Conservation (phyloP, 2,797 vertebrate genomes). For the Poeciliopsis presidionis region DNA sequence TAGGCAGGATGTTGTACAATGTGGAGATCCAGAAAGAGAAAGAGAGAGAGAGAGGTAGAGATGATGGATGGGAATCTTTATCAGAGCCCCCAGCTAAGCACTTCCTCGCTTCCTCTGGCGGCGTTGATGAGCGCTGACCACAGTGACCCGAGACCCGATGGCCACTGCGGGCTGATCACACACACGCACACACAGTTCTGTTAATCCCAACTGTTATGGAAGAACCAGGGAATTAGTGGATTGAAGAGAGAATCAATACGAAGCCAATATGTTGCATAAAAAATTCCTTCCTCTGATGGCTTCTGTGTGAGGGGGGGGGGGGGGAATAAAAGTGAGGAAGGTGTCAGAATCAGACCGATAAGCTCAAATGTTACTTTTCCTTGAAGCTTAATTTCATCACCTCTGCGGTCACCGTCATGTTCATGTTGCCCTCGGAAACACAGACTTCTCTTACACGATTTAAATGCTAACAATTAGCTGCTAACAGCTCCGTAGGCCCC, state of each 20-base stretch:
- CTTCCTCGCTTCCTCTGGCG: slow-evolving; percentile 79
- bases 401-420: slow-evolving; percentile 50
- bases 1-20: slow-evolving; percentile 74
- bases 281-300: slow-evolving; percentile 73
- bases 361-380: slow-evolving; percentile 31
- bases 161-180: slow-evolving; percentile 56
- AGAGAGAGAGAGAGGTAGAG: slow-evolving; percentile 54
- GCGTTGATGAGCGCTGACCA: slow-evolving; percentile 80
- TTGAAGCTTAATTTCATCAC: slow-evolving; percentile 45
- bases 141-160: slow-evolving; percentile 73
- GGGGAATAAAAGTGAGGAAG: background rate
- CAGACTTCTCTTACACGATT: slow-evolving; percentile 38
- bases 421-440: slow-evolving; percentile 37
- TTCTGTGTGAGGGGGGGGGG: slow-evolving; percentile 26
- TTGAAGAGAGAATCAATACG: slow-evolving; percentile 78
- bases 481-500: slow-evolving; percentile 42
- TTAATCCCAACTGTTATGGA: slow-evolving; percentile 81
- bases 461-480: slow-evolving; percentile 68
- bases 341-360: slow-evolving; percentile 21
- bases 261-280: slow-evolving; percentile 82
- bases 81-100: slow-evolving; percentile 78
- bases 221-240: slow-evolving; percentile 81
- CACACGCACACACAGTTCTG: slow-evolving; percentile 46
- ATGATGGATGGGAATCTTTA: slow-evolving; percentile 82
- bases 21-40: slow-evolving; percentile 68